Conservation (phyloP, 2,888 invertebrate species). For the Hybos culiciformis region DNA sequence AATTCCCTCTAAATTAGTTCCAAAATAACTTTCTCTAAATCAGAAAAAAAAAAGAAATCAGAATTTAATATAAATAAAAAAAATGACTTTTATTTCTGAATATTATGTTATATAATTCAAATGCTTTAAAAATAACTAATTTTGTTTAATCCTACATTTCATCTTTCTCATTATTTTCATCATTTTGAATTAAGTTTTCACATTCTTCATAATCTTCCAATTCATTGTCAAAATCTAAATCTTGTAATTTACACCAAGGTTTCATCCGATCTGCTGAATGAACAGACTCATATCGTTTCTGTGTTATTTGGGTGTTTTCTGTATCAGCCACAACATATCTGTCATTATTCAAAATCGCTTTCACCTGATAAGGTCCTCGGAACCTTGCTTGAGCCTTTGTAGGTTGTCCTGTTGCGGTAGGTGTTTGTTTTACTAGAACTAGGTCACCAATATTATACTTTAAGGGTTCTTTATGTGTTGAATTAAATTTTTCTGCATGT, state of each 20-base stretch:
- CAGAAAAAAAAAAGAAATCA: too few relatives aligned
- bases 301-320: background rate
- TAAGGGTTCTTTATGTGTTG: background rate
- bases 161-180: too few relatives aligned
- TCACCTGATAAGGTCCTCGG: background rate
- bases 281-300: background rate
- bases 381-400: constrained; percentile 1
- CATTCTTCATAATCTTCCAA: too few relatives aligned
- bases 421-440: background rate
- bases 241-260: background rate
- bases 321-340: background rate
- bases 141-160: too few relatives aligned
- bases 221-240: background rate
- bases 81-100: too few relatives aligned
- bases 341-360: background rate
- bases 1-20: too few relatives aligned
- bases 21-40: too few relatives aligned
- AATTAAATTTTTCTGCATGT: background rate
- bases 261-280: background rate
- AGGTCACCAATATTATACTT: background rate
- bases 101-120: too few relatives aligned
- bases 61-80: too few relatives aligned
- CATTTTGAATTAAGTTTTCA: too few relatives aligned
- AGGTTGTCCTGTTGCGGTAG: background rate
- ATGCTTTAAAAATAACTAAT: too few relatives aligned